phyloP scores from a whole-genome alignment of 2,888 invertebrate genomes.

The Corythucha ciliata region DNA sequence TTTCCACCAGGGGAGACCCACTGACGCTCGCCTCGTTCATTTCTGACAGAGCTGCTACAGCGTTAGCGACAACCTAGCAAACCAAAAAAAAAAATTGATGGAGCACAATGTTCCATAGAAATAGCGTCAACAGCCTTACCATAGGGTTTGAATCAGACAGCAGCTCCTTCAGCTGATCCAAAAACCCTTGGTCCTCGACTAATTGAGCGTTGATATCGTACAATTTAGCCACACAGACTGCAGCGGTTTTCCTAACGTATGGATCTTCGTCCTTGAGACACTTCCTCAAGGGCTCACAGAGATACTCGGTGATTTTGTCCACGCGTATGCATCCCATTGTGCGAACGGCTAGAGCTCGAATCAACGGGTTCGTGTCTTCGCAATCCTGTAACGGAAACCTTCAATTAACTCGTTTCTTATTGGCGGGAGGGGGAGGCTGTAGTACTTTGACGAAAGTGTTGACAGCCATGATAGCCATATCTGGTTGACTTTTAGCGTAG shows the following conservation, averaged over 20 bases:
- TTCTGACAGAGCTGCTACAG: conserved; percentile 95
- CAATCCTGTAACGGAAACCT: conserved; percentile 90
- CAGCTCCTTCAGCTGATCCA: conserved; percentile 92
- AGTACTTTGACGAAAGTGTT: conserved; percentile 99
- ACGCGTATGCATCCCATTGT: conserved; percentile 99
- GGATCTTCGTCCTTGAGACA: conserved; percentile 94
- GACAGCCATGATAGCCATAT: conserved; percentile 99
- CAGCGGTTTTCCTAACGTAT: conserved; percentile 96
- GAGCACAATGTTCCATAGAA: not conserved
- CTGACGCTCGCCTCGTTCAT: conserved; percentile 95
- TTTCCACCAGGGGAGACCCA: conserved; percentile 88
- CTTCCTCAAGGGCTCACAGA: conserved; percentile 94
- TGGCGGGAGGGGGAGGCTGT: too few species aligned
- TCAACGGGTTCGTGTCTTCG: conserved; percentile 98
- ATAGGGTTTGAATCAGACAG: conserved; percentile 98
- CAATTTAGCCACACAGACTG: conserved; percentile 97
- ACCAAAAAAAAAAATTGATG: conserved; percentile 14
- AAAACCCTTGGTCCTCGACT: conserved; percentile 82
- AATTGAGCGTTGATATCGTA: conserved; percentile 82
- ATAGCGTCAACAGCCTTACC: conserved; percentile 53
- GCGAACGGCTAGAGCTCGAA: conserved; percentile 93
- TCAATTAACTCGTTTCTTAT: too few species aligned
- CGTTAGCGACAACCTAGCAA: conserved; percentile 70
- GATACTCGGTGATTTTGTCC: conserved; percentile 98
- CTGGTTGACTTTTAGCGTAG: conserved; percentile 98